A percentile compares a stretch with the other conserved stretches of the same genome.
These are phyloP conservation scores for Phymatocera aterrima DNA, from an alignment of 2,888 invertebrate species.

Conservation along the genomic window DNA sequence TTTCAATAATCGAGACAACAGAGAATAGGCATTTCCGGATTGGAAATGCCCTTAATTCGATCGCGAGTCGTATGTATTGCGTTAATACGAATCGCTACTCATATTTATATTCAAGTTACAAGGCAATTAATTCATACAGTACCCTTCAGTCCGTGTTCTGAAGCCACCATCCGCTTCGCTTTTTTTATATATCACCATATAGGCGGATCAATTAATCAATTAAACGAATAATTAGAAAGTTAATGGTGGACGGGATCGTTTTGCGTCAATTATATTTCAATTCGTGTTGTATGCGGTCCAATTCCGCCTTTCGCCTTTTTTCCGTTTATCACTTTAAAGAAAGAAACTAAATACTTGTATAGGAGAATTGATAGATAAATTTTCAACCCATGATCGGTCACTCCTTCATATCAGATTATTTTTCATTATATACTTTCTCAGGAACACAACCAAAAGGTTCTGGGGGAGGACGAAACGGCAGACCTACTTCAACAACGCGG, in stretches of 20 bases:
- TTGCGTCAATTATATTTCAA: constrained; percentile 13
- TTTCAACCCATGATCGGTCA: background rate
- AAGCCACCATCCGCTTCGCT: background rate
- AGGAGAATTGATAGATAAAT: background rate
- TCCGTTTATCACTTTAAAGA: background rate
- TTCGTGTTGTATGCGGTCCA: background rate
- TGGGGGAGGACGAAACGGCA: background rate
- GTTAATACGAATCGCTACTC: too few relatives aligned
- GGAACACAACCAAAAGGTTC: constrained; percentile 1
- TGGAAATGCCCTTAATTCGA: constrained; percentile 33
- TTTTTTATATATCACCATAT: too few relatives aligned
- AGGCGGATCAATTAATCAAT: constrained; percentile 22
- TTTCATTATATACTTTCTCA: background rate
- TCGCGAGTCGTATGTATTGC: constrained; percentile 1
- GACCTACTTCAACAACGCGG: background rate
- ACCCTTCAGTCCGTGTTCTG: background rate
- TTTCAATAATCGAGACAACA: background rate
- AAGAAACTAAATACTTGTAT: background rate
- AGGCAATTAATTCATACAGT: background rate
- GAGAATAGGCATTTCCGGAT: constrained; percentile 6
- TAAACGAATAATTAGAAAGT: constrained; percentile 22
- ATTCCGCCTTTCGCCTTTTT: background rate
- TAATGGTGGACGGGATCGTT: background rate
- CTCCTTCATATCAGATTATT: background rate
- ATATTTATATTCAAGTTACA: constrained; percentile 9